These are phyloP conservation scores for Frieseomelitta varia DNA, from an alignment of 1,140 invertebrate genomes.

Conservation along the genomic window DNA sequence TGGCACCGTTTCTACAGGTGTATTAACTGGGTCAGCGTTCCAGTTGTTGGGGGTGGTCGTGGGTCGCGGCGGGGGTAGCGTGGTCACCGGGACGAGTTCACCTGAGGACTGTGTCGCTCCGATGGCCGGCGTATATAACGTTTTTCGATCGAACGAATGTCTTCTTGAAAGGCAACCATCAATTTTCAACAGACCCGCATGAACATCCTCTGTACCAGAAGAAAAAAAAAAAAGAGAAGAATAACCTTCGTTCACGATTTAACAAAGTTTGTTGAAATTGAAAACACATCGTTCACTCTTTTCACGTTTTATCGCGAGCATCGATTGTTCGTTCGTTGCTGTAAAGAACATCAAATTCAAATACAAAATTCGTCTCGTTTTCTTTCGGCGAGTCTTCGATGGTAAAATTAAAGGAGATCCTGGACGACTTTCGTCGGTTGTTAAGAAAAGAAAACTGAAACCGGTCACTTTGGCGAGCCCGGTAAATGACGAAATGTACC, in stretches of 20 bases:
- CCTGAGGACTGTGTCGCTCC: slow-evolving; percentile 47
- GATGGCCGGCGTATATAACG: slow-evolving; percentile 36
- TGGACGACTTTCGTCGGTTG: no score
- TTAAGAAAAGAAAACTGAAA: no score
- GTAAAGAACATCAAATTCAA: no score
- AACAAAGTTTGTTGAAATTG: not conserved
- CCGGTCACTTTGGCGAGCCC: no score
- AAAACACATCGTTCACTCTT: not conserved
- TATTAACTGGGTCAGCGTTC: slow-evolving; percentile 69
- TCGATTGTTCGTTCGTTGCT: no score
- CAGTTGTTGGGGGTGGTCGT: slow-evolving; percentile 58
- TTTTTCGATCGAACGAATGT: slow-evolving; percentile 46
- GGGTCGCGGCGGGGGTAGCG: slow-evolving; percentile 13
- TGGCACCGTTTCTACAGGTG: slow-evolving; percentile 65
- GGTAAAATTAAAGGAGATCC: no score
- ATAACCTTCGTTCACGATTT: not conserved
- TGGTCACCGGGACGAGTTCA: slow-evolving; percentile 61
- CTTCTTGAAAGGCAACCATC: slow-evolving; percentile 26
- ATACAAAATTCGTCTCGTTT: no score
- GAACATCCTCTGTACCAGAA: not conserved
- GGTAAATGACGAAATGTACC: no score
- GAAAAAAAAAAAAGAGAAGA: not conserved
- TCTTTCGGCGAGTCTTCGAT: no score
- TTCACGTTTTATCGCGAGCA: no score
- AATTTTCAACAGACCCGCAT: slow-evolving; percentile 10